These are phyloP conservation scores for Drosophila borborema DNA, from an alignment of 2,888 invertebrate genomes.

Conservation along the genomic window DNA sequence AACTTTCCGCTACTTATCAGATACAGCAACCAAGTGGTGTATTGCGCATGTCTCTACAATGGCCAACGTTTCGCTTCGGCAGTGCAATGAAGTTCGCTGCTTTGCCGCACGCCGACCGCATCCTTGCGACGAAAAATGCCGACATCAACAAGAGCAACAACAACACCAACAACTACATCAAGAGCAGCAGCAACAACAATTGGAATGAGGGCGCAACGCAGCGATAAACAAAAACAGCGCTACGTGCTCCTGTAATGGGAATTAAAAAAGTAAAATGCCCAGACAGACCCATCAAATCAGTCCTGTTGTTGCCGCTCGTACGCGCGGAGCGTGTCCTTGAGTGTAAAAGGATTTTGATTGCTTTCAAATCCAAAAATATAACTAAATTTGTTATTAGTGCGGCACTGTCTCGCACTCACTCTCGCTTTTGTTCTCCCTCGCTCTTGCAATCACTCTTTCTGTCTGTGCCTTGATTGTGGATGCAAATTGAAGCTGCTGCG, in stretches of 20 bases:
- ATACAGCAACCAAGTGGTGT: constrained; percentile 12
- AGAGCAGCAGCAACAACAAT: constrained; percentile 40
- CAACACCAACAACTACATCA: constrained; percentile 41
- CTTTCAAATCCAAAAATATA: constrained; percentile 5
- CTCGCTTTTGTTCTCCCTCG: not conserved
- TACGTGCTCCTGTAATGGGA: constrained; percentile 62
- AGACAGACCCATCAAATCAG: constrained; percentile 67
- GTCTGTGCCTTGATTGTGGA: constrained; percentile 24
- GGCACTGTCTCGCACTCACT: not conserved
- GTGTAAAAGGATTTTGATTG: constrained; percentile 38
- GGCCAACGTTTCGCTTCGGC: constrained; percentile 16
- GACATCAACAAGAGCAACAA: constrained; percentile 65
- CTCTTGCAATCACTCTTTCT: not conserved
- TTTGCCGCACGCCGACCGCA: constrained; percentile 47
- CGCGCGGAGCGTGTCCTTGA: constrained; percentile 45
- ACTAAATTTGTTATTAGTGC: not conserved
- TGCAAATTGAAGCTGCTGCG: constrained; percentile 34
- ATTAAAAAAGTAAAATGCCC: constrained; percentile 53
- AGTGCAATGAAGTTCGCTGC: constrained; percentile 31
- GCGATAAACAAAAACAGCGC: constrained; percentile 74
- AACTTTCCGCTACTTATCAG: constrained; percentile 15
- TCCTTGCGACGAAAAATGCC: constrained; percentile 66
- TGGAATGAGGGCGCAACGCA: constrained; percentile 59
- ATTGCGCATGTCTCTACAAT: constrained; percentile 76
- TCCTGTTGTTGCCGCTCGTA: constrained; percentile 63